These are phyloP conservation scores for Coreoperca whiteheadi DNA, from an alignment of 2,113 vertebrate species.

Conservation along the genomic window DNA sequence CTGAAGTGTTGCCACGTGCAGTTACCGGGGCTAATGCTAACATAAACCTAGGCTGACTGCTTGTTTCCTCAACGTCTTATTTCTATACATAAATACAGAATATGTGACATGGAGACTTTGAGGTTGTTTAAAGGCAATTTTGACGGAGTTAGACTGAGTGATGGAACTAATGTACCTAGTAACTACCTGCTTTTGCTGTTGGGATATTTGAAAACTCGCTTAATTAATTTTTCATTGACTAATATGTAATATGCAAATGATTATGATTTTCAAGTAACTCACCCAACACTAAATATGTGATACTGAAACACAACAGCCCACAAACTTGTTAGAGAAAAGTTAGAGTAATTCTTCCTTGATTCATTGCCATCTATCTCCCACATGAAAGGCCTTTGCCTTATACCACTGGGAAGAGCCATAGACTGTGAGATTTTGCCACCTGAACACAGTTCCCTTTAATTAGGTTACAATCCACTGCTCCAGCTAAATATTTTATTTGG, in stretches of 20 bases:
- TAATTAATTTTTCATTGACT: not conserved
- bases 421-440: slow-evolving; percentile 12
- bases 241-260: not conserved
- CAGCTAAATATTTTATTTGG: slow-evolving; percentile 65
- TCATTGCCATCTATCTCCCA: slow-evolving; percentile 24
- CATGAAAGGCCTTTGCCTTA: slow-evolving; percentile 42
- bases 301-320: not conserved
- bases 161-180: not conserved
- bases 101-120: not conserved
- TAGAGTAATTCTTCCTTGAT: slow-evolving; percentile 6
- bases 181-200: not conserved
- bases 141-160: not conserved
- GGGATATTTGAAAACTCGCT: not conserved
- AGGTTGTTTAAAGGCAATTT: not conserved
- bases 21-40: not conserved
- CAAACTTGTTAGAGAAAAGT: slow-evolving; percentile 1
- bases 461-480: slow-evolving; percentile 50
- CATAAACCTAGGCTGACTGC: too few species aligned
- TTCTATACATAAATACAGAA: not conserved
- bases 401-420: not conserved
- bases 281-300: not conserved
- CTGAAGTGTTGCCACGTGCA: not conserved
- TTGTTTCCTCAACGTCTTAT: not conserved
- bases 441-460: slow-evolving; percentile 61
- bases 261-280: not conserved